Evolutionary conservation across 2,888 invertebrate genomes (phyloP).

Genomic region (Cataglyphis rosenhaueri): DNA sequence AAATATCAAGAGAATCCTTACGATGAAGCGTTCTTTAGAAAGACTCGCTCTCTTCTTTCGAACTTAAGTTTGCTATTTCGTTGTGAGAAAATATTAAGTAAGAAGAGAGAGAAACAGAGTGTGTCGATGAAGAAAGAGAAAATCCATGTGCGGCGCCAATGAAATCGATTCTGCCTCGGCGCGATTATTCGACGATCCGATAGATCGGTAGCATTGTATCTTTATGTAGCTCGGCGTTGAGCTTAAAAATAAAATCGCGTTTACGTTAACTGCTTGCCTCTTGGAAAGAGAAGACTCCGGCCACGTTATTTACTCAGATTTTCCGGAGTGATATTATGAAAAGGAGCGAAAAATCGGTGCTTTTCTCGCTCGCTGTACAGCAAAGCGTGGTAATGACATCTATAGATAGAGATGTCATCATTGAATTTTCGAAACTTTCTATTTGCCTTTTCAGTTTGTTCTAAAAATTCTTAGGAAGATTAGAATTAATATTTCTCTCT

Average conservation of each 20-base stretch:
- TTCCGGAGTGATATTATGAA: conserved; percentile 21
- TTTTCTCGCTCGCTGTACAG: background rate
- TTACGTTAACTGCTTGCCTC: conserved; percentile 61
- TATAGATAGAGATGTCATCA: background rate
- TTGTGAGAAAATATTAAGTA: conserved; percentile 50
- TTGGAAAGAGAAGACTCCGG: conserved; percentile 29
- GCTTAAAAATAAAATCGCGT: conserved; percentile 70
- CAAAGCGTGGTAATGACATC: conserved; percentile 5
- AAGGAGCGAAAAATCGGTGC: conserved; percentile 10
- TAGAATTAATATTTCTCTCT: background rate
- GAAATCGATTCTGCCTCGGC: conserved; percentile 60
- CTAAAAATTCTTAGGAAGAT: background rate
- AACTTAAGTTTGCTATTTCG: conserved; percentile 42
- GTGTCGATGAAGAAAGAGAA: conserved; percentile 33
- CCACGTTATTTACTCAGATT: conserved; percentile 58
- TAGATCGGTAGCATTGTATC: conserved; percentile 46
- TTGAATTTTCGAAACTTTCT: background rate
- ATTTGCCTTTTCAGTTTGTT: background rate
- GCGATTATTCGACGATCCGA: conserved; percentile 48
- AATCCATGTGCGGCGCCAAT: conserved; percentile 23
- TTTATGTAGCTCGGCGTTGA: conserved; percentile 58
- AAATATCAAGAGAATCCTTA: conserved; percentile 32
- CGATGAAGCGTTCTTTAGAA: background rate
- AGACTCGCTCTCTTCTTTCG: background rate
- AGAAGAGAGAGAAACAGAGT: conserved; percentile 41